Percentiles rank a stretch among this genome's conserved stretches.
phyloP scores from a whole-genome alignment of 2,888 invertebrate genomes.

The Apocheima hispidaria region DNA sequence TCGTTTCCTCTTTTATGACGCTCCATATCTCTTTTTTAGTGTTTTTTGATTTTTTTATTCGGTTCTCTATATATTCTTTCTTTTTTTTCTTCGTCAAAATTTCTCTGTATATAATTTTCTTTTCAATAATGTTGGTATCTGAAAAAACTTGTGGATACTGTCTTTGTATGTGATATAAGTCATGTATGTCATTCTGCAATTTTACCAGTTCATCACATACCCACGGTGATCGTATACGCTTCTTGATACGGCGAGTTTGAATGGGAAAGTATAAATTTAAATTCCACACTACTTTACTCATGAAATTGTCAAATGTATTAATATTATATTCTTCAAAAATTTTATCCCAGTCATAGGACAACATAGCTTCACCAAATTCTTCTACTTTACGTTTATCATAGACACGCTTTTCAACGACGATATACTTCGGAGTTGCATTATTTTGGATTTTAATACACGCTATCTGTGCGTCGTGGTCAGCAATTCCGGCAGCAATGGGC shows the following conservation, averaged over 20 bases:
- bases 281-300: background rate
- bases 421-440: background rate
- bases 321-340: background rate
- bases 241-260: background rate
- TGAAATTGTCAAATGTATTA: constrained; percentile 1
- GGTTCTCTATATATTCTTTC: constrained; percentile 1
- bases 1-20: constrained; percentile 5
- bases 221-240: background rate
- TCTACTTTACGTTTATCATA: background rate
- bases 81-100: background rate
- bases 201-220: background rate
- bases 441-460: background rate
- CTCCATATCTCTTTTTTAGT: constrained; percentile 5
- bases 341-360: constrained; percentile 1
- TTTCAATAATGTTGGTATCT: background rate
- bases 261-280: constrained; percentile 1
- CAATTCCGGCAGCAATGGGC: background rate
- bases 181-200: constrained; percentile 5
- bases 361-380: constrained; percentile 2
- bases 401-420: background rate
- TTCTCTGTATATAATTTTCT: background rate
- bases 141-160: background rate
- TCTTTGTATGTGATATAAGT: background rate
- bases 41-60: background rate
- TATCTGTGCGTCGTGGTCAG: constrained; percentile 19